Conservation (phyloP, 1,140 invertebrate genomes). For the Steinernema feltiae region DNA sequence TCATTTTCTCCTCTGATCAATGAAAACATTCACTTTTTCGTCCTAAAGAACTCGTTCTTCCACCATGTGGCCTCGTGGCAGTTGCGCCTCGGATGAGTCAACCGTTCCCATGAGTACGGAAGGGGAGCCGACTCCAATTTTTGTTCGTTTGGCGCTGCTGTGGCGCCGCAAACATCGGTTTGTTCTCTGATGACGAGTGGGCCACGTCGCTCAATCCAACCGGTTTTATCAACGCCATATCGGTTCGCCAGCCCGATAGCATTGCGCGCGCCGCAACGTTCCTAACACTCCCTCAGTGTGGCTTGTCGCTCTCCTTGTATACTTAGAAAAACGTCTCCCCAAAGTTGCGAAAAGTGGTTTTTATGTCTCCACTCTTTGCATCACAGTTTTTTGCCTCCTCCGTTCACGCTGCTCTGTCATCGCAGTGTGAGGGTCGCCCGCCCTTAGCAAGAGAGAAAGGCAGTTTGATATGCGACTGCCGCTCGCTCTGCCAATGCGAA, state of each 20-base stretch:
- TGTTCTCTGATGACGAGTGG: background rate
- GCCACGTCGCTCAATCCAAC: conserved; percentile 10
- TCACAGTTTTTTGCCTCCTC: background rate
- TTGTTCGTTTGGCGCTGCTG: no score
- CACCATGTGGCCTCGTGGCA: no score
- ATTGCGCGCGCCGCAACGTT: background rate
- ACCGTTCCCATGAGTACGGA: no score
- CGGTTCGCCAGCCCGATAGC: background rate
- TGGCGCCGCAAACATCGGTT: background rate
- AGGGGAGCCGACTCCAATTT: no score
- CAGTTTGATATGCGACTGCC: background rate
- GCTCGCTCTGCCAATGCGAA: no score
- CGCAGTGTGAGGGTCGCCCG: background rate
- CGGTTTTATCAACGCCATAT: background rate
- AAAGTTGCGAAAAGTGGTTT: background rate
- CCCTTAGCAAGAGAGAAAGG: background rate
- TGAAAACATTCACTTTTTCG: background rate
- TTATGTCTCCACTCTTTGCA: background rate
- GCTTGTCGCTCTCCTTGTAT: background rate
- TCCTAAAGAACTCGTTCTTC: background rate
- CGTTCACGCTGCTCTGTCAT: background rate
- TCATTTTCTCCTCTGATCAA: no score
- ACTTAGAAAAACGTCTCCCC: background rate
- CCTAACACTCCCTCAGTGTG: background rate
- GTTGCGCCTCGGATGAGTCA: no score